Percentiles rank a stretch among this genome's conserved stretches.
phyloP scores from a whole-genome alignment of 2,888 invertebrate species.

The Erebia palarica region DNA sequence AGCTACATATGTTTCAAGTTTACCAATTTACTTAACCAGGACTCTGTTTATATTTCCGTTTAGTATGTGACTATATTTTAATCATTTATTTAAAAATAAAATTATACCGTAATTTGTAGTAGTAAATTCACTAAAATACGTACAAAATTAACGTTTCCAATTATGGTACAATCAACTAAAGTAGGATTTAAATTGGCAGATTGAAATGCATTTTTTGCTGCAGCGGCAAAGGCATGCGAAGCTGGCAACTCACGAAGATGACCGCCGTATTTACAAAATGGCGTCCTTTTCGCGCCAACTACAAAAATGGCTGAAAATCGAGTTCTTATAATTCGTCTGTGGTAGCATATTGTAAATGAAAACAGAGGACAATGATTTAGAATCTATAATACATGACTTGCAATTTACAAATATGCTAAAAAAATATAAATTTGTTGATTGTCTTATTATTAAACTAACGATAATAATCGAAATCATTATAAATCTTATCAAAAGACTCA shows the following conservation, averaged over 20 bases:
- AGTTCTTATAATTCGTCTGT: not conserved
- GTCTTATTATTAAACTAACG: not conserved
- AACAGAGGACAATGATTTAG: not conserved
- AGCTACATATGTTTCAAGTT: too few species aligned
- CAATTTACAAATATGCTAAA: not conserved
- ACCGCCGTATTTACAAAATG: constrained; percentile 72
- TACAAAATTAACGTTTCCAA: constrained; percentile 72
- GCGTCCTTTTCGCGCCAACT: constrained; percentile 71
- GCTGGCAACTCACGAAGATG: constrained; percentile 63
- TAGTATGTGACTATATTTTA: too few species aligned
- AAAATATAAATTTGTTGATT: not conserved
- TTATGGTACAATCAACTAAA: constrained; percentile 61
- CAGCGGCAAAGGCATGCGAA: constrained; percentile 64
- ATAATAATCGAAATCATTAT: not conserved
- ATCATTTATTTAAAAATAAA: not conserved
- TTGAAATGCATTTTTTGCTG: constrained; percentile 64
- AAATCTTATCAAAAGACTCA: constrained; percentile 32
- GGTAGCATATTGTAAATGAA: not conserved
- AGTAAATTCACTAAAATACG: constrained; percentile 40
- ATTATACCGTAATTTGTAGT: not conserved
- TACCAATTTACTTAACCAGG: not conserved
- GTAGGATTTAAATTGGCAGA: constrained; percentile 58
- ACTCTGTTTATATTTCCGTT: not conserved
- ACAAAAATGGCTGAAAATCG: constrained; percentile 63
- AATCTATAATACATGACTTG: not conserved